phyloP scores from a whole-genome alignment of 2,113 vertebrate genomes.

The Gadus chalcogrammus region DNA sequence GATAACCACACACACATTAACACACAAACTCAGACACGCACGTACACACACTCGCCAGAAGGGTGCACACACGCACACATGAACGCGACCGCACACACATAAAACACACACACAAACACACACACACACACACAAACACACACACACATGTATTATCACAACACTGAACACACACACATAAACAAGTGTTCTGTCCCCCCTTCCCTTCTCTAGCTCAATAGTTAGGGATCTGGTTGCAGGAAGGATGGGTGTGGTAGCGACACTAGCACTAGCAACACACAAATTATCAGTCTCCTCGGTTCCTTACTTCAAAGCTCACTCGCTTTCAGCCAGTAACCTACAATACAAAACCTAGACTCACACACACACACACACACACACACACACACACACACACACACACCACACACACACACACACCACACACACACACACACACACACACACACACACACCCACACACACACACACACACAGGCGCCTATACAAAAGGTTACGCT shows the following conservation, averaged over 20 bases:
- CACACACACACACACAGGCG: no score
- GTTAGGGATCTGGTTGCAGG: slow-evolving; percentile 56
- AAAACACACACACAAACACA: not conserved
- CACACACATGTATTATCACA: not conserved
- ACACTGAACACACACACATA: slow-evolving; percentile 23
- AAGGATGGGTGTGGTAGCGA: slow-evolving; percentile 53
- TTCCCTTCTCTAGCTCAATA: not conserved
- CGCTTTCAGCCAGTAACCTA: no score
- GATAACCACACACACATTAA: not conserved
- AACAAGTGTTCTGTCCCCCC: not conserved
- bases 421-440: no score
- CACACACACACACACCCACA: no score
- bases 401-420: no score
- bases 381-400: no score
- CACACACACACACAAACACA: slow-evolving; percentile 12
- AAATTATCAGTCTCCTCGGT: slow-evolving; percentile 24
- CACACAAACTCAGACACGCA: not conserved
- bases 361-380: no score
- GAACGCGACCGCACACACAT: not conserved
- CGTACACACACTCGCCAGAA: not conserved
- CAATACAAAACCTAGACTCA: no score
- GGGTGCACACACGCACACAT: slow-evolving; percentile 13
- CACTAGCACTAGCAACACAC: not conserved
- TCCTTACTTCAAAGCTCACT: slow-evolving; percentile 6
- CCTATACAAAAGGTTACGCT: no score